These are phyloP conservation scores for Austrolebias charrua DNA, from an alignment of 2,797 vertebrate genomes.

Conservation along the genomic window DNA sequence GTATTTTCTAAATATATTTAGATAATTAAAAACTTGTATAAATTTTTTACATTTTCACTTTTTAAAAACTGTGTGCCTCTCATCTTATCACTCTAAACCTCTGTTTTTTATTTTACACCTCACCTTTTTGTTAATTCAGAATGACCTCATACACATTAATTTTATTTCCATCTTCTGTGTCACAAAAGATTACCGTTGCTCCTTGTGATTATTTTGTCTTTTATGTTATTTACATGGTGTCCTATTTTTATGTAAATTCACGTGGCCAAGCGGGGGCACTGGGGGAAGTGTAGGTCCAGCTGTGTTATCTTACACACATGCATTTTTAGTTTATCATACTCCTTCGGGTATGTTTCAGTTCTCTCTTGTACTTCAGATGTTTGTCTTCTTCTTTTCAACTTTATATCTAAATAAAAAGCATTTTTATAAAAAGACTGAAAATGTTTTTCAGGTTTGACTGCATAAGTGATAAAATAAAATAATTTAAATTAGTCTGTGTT, in stretches of 20 bases:
- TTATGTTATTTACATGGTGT: constrained; percentile 61
- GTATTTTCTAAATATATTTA: background rate
- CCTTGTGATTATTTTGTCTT: constrained; percentile 39
- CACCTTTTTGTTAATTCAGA: constrained; percentile 29
- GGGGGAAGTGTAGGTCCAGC: constrained; percentile 49
- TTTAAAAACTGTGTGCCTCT: constrained; percentile 25
- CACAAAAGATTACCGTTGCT: constrained; percentile 30
- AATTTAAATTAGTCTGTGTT: no score
- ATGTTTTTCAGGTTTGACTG: background rate
- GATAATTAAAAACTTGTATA: background rate
- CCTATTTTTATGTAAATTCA: constrained; percentile 58
- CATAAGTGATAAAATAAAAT: no score
- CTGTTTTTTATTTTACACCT: constrained; percentile 39
- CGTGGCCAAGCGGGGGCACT: constrained; percentile 61
- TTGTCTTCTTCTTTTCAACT: background rate
- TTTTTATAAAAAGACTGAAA: background rate
- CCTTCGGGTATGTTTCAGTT: background rate
- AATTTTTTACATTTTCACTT: background rate
- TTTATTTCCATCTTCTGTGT: constrained; percentile 29
- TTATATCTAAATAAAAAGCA: background rate
- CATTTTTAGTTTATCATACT: no score
- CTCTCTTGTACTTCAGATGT: background rate
- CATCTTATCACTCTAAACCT: constrained; percentile 31
- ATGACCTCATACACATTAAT: constrained; percentile 30
- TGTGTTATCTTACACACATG: constrained; percentile 44